These are phyloP conservation scores for Clivina fossor DNA, from an alignment of 2,888 invertebrate species.

Conservation along the genomic window DNA sequence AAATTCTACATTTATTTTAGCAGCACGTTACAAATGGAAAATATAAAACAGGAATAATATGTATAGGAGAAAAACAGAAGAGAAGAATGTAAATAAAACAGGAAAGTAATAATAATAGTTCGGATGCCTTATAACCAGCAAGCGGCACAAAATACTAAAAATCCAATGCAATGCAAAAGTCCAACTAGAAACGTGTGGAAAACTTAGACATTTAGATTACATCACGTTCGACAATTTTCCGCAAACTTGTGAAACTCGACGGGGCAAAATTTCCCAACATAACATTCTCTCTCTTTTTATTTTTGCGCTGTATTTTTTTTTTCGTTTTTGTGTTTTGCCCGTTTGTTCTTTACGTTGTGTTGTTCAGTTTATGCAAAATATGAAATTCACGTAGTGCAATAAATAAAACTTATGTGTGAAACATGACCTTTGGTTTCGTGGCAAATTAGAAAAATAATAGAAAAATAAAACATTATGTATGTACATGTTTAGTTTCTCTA, in stretches of 20 bases:
- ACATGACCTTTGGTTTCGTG: too few relatives aligned
- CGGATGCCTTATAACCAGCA: conserved; percentile 3
- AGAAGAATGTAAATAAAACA: too few relatives aligned
- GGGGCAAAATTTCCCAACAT: conserved; percentile 18
- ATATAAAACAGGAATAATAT: background rate
- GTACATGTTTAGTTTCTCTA: too few relatives aligned
- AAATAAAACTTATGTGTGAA: too few relatives aligned
- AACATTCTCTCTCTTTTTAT: conserved; percentile 20
- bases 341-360: too few relatives aligned
- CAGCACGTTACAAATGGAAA: too few relatives aligned
- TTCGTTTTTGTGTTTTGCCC: too few relatives aligned
- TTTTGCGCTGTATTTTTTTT: conserved; percentile 14
- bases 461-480: too few relatives aligned
- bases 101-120: conserved; percentile 14
- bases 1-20: too few relatives aligned
- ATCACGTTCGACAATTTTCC: conserved; percentile 31
- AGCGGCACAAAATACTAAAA: too few relatives aligned
- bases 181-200: conserved; percentile 11
- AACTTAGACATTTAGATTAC: conserved; percentile 33
- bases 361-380: conserved; percentile 20
- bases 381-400: conserved; percentile 19
- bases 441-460: too few relatives aligned
- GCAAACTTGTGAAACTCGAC: conserved; percentile 23
- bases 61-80: conserved; percentile 4
- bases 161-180: too few relatives aligned